These are phyloP conservation scores for Patiria pectinifera DNA, from an alignment of 53 echinoderm and acorn worm genomes.

Conservation along the genomic window DNA sequence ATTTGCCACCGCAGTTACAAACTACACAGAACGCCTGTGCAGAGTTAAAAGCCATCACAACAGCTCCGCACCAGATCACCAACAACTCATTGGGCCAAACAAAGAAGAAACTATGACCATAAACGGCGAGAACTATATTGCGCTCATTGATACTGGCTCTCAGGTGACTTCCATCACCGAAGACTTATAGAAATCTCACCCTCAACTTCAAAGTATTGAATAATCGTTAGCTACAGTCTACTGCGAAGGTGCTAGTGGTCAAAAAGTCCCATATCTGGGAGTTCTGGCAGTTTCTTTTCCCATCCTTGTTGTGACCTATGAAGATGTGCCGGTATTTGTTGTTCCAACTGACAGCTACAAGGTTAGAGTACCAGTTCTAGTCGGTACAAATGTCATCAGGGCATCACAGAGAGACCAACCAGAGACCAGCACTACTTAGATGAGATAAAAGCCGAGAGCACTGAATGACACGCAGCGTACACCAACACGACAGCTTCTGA, in stretches of 20 bases:
- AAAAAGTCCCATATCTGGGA: constrained; percentile 37
- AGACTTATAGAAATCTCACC: constrained; percentile 1
- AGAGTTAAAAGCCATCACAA: not conserved
- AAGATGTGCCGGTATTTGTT: constrained; percentile 1
- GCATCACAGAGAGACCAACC: constrained; percentile 18
- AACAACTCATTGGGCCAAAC: constrained; percentile 1
- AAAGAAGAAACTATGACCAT: not conserved
- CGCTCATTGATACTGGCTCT: constrained; percentile 61
- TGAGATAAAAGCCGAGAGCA: not conserved
- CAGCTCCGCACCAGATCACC: not conserved
- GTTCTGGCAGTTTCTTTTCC: not conserved
- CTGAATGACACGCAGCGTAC: constrained; percentile 18
- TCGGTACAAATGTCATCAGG: constrained; percentile 54
- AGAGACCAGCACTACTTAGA: constrained; percentile 15
- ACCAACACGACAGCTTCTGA: not conserved
- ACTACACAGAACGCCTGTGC: not conserved
- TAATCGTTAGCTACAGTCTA: not conserved
- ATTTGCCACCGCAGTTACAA: not conserved
- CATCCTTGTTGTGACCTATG: not conserved
- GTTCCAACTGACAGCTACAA: constrained; percentile 16
- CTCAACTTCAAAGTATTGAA: not conserved
- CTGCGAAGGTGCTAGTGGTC: constrained; percentile 64
- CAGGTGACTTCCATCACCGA: constrained; percentile 46
- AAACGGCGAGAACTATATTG: constrained; percentile 1
- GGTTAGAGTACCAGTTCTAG: constrained; percentile 4